These are phyloP conservation scores for Ormia ochracea DNA, from an alignment of 2,888 invertebrate species.

Conservation along the genomic window DNA sequence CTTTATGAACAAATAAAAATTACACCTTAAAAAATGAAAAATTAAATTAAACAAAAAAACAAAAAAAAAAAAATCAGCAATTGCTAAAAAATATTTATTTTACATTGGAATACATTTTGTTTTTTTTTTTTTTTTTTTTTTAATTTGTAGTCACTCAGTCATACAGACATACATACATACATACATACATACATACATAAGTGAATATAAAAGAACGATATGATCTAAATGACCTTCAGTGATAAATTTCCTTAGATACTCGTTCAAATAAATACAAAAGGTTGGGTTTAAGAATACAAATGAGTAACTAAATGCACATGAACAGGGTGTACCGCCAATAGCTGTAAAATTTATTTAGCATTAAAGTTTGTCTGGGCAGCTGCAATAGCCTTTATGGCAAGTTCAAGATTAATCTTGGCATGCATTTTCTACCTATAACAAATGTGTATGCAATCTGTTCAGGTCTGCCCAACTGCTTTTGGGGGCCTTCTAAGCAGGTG, in stretches of 20 bases:
- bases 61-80: background rate
- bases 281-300: slow-evolving; percentile 55
- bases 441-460: too few species aligned
- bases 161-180: slow-evolving; percentile 11
- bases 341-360: background rate
- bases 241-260: slow-evolving; percentile 54
- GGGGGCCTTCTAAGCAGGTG: too few species aligned
- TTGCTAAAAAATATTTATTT: slow-evolving; percentile 33
- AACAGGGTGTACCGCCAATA: background rate
- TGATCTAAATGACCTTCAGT: slow-evolving; percentile 59
- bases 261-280: slow-evolving; percentile 40
- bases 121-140: background rate
- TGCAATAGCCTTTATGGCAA: too few species aligned
- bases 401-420: too few species aligned
- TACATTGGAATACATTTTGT: slow-evolving; percentile 7
- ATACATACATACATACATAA: slow-evolving; percentile 6
- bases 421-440: too few species aligned
- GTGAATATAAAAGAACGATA: slow-evolving; percentile 43
- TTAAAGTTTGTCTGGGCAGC: background rate
- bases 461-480: too few species aligned
- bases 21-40: slow-evolving; percentile 46
- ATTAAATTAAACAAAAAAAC: slow-evolving; percentile 10
- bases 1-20: slow-evolving; percentile 46
- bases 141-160: slow-evolving; percentile 1
- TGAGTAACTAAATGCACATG: slow-evolving; percentile 33